Conservation (phyloP, 2,888 invertebrate genomes). For the Apotomis betuletana region DNA sequence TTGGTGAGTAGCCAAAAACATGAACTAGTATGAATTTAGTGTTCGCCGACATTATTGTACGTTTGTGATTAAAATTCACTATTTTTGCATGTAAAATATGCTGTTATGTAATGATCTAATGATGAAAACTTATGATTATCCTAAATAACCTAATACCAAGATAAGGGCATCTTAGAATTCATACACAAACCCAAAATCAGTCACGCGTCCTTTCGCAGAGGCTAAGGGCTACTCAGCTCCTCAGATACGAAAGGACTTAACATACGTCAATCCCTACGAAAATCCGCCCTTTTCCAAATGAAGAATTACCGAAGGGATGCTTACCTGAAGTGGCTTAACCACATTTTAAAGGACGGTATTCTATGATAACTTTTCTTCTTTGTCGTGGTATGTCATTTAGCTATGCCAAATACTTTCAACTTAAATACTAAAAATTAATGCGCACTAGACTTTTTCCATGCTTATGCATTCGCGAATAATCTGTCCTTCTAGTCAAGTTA, state of each 20-base stretch:
- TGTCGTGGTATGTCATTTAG: neutral
- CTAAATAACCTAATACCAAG: neutral
- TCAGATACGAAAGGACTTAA: neutral
- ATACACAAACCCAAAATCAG: neutral
- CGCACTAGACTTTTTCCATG: neutral
- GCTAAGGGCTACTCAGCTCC: neutral
- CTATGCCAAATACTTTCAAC: neutral
- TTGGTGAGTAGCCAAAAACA: constrained; percentile 20
- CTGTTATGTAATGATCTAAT: neutral
- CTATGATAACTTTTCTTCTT: constrained; percentile 3
- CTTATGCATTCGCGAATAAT: no score
- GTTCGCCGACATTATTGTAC: neutral
- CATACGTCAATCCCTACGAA: neutral
- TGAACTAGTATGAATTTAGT: neutral
- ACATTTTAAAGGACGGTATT: neutral
- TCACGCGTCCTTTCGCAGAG: neutral
- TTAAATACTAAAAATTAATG: neutral
- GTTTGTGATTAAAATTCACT: no score
- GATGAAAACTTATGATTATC: neutral
- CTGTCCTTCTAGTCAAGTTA: no score
- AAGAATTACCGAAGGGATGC: neutral
- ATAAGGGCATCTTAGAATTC: neutral
- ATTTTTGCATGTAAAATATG: no score
- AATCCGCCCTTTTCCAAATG: neutral
- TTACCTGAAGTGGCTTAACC: neutral